These are phyloP conservation scores for Saguinus imperator DNA, from an alignment of 2,113 vertebrate species.

Conservation along the genomic window DNA sequence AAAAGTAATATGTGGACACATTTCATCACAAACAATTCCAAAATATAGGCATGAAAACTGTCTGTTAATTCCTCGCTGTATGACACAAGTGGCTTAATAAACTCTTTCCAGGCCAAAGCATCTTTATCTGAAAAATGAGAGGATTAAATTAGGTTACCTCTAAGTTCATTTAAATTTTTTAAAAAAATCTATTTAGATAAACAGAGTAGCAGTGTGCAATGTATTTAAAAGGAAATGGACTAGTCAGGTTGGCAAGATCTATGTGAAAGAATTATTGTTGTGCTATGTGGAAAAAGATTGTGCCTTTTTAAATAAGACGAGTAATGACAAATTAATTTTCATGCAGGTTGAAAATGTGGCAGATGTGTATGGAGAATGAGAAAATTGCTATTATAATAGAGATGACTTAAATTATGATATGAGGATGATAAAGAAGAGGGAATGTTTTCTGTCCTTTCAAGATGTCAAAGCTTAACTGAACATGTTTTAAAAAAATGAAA, in stretches of 20 bases:
- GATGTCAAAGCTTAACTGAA: conserved; percentile 52
- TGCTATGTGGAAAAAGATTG: conserved; percentile 10
- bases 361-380: not conserved
- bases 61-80: not conserved
- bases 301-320: conserved; percentile 32
- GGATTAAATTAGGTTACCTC: conserved; percentile 33
- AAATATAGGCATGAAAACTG: not conserved
- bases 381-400: conserved; percentile 33
- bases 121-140: conserved; percentile 31
- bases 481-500: conserved; percentile 29
- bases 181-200: conserved; percentile 51
- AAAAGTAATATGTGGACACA: not conserved
- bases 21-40: conserved; percentile 3
- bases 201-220: not conserved
- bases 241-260: conserved; percentile 17
- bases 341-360: conserved; percentile 34
- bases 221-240: conserved; percentile 20
- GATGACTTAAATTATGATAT: conserved; percentile 44
- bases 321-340: conserved; percentile 59
- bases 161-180: conserved; percentile 44
- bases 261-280: conserved; percentile 54
- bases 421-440: conserved; percentile 4
- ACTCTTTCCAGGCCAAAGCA: not conserved
- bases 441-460: conserved; percentile 45
- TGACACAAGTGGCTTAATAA: not conserved